Conservation (phyloP, 2,888 invertebrate species). For the Chrysomela aeneicollis region DNA sequence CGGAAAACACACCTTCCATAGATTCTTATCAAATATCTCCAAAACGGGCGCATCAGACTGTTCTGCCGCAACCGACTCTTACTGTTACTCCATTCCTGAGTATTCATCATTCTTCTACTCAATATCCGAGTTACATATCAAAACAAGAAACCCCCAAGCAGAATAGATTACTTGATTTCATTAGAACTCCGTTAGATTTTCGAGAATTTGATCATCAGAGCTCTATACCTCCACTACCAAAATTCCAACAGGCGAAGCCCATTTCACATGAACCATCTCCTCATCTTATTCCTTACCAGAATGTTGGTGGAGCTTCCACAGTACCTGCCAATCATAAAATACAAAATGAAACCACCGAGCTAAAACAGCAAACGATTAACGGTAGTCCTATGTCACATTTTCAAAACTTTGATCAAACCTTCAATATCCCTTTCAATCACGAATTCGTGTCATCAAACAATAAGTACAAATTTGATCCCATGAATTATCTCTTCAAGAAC, state of each 20-base stretch:
- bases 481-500: constrained; percentile 40
- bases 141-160: not conserved
- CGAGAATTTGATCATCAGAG: not conserved
- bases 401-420: not conserved
- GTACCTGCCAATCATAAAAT: not conserved
- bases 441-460: not conserved
- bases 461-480: not conserved
- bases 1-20: not conserved
- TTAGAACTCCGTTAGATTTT: not conserved
- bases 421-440: constrained; percentile 3
- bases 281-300: not conserved
- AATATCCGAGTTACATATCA: not conserved
- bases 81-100: not conserved
- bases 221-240: not conserved
- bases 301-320: not conserved
- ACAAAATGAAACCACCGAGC: not conserved
- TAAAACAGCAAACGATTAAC: not conserved
- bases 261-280: not conserved
- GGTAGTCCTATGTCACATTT: not conserved
- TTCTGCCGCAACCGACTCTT: not conserved
- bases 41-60: not conserved
- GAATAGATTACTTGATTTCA: not conserved
- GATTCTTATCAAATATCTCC: not conserved
- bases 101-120: not conserved
- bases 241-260: not conserved